phyloP scores from a whole-genome alignment of 1,140 invertebrate genomes.

The Neodiprion virginianus region DNA sequence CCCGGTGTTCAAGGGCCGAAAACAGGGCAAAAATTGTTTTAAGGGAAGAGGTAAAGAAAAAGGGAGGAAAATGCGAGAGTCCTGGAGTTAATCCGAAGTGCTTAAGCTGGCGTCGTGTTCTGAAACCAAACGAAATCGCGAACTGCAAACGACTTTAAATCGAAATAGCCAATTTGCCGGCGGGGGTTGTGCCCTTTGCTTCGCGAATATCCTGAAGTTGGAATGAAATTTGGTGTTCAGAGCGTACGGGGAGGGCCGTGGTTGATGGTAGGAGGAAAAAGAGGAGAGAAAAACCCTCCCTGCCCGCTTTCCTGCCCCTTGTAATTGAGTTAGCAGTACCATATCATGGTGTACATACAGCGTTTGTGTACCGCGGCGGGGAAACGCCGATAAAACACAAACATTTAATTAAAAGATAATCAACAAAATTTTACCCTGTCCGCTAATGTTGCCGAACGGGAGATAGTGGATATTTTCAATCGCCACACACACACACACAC shows the following conservation, averaged over 20 bases:
- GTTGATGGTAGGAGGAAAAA: not conserved
- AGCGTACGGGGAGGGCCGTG: not conserved
- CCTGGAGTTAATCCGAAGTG: not conserved
- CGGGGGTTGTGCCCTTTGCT: slow-evolving; percentile 6
- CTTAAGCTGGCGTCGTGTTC: not conserved
- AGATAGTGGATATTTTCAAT: slow-evolving; percentile 34
- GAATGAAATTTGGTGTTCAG: slow-evolving; percentile 7
- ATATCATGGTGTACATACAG: not conserved
- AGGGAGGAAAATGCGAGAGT: not conserved
- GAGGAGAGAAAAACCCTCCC: not conserved
- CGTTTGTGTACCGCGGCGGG: slow-evolving; percentile 20
- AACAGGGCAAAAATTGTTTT: not conserved
- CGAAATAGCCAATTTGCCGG: slow-evolving; percentile 2
- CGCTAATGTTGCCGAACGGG: slow-evolving; percentile 53
- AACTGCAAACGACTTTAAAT: slow-evolving; percentile 5
- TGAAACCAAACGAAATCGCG: not conserved
- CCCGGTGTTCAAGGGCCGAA: no score
- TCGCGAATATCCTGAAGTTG: slow-evolving; percentile 2
- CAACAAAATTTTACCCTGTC: slow-evolving; percentile 44
- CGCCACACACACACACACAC: not conserved
- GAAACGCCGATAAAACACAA: slow-evolving; percentile 50
- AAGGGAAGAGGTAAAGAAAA: not conserved
- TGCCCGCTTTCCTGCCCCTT: not conserved
- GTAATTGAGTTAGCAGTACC: slow-evolving; percentile 5
- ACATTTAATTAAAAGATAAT: slow-evolving; percentile 60